Evolutionary conservation across 2,888 invertebrate genomes (phyloP).

Genomic region (Seira sanloemensis): DNA sequence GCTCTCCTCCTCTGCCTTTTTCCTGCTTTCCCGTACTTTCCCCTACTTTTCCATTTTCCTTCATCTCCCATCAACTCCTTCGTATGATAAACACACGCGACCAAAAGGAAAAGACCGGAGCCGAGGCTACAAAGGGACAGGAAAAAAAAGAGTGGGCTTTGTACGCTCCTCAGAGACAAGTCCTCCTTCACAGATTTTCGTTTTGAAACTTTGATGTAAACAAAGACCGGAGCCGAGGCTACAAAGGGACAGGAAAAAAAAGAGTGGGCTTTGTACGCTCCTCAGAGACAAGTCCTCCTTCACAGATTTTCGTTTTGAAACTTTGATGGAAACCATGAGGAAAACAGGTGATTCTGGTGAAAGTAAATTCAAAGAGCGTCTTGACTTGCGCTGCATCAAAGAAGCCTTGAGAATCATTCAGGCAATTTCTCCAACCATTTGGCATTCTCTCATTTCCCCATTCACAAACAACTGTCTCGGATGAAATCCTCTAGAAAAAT

Average conservation of each 20-base stretch:
- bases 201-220: slow-evolving; percentile 44
- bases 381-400: not conserved
- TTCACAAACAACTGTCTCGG: no score
- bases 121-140: not conserved
- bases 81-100: slow-evolving; percentile 1
- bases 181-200: slow-evolving; percentile 22
- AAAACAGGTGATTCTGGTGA: slow-evolving; percentile 31
- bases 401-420: not conserved
- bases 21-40: slow-evolving; percentile 54
- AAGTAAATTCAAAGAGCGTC: not conserved
- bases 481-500: no score
- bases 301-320: slow-evolving; percentile 16
- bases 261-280: not conserved
- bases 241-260: not conserved
- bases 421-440: not conserved
- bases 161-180: not conserved
- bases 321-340: slow-evolving; percentile 55
- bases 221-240: not conserved
- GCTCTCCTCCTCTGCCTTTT: slow-evolving; percentile 55
- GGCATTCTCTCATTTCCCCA: not conserved
- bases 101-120: not conserved
- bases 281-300: not conserved
- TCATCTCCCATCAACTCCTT: not conserved
- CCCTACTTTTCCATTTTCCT: slow-evolving; percentile 26
- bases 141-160: not conserved